A percentile compares a stretch with the other conserved stretches of the same genome.
These are phyloP conservation scores for Gymnoscelis rufifasciata DNA, from an alignment of 2,888 invertebrate species.

Conservation along the genomic window DNA sequence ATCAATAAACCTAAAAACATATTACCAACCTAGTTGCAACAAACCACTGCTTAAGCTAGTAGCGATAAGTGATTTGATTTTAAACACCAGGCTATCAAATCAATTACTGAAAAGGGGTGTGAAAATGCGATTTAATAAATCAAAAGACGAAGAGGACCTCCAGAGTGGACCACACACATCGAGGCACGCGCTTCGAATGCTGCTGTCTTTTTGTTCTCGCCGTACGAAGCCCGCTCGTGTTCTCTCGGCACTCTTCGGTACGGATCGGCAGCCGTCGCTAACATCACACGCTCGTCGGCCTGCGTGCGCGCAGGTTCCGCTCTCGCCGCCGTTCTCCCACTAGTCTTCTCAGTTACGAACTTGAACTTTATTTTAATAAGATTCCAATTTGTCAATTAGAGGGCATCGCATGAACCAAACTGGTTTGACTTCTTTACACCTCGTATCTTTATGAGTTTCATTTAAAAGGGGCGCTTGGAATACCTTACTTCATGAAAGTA, in stretches of 20 bases:
- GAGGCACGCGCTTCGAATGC: constrained; percentile 86
- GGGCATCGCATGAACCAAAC: constrained; percentile 73
- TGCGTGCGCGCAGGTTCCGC: constrained; percentile 42
- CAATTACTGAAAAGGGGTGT: constrained; percentile 58
- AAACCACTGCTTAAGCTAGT: no score
- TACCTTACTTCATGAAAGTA: constrained; percentile 33
- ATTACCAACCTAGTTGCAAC: no score
- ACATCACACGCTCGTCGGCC: constrained; percentile 53
- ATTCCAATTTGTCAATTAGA: constrained; percentile 86
- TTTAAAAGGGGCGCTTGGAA: constrained; percentile 50
- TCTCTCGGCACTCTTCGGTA: constrained; percentile 65
- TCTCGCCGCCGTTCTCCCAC: constrained; percentile 37
- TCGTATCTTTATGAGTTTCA: constrained; percentile 58
- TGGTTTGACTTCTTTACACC: constrained; percentile 73
- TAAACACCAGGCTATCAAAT: constrained; percentile 30
- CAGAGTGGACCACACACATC: constrained; percentile 84
- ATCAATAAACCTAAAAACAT: no score
- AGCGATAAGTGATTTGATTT: not conserved
- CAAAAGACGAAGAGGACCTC: constrained; percentile 71
- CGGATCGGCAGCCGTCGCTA: constrained; percentile 59
- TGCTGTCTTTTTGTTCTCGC: constrained; percentile 71
- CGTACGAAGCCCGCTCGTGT: constrained; percentile 56
- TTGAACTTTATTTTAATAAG: constrained; percentile 82
- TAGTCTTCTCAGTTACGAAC: constrained; percentile 56
- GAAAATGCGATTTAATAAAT: constrained; percentile 72